Evolutionary conservation across 1,140 invertebrate species (phyloP).

Genomic region (Drosophila ananassae): DNA sequence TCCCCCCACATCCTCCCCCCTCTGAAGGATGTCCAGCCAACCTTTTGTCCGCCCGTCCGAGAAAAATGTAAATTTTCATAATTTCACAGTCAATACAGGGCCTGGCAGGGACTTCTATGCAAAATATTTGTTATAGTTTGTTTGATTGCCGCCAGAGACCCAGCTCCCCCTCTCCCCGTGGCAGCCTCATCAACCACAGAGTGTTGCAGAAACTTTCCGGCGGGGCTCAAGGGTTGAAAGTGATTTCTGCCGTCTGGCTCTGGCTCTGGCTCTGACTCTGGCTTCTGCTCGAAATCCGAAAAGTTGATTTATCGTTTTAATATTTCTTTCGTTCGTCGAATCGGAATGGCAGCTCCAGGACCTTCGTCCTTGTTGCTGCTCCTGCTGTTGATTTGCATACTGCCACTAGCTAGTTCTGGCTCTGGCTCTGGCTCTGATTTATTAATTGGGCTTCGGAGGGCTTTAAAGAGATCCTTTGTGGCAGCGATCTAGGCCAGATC

Average conservation of each 20-base stretch:
- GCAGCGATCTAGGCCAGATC: too few species aligned
- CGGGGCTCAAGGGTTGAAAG: conserved; percentile 53
- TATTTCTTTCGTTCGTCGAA: conserved; percentile 62
- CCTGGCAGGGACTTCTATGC: background rate
- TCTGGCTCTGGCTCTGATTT: too few species aligned
- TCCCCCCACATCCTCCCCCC: background rate
- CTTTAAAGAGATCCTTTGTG: too few species aligned
- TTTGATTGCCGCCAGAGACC: conserved; percentile 60
- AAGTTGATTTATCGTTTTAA: conserved; percentile 81
- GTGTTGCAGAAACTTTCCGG: conserved; percentile 44
- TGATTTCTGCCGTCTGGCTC: conserved; percentile 44
- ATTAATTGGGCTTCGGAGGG: too few species aligned
- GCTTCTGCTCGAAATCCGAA: conserved; percentile 49
- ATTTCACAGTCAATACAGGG: conserved; percentile 67
- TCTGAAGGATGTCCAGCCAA: background rate
- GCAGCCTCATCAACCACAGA: conserved; percentile 51
- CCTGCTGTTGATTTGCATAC: conserved; percentile 22
- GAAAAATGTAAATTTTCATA: conserved; percentile 79
- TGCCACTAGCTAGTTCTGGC: too few species aligned
- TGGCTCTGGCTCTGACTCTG: conserved; percentile 12
- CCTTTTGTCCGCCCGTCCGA: conserved; percentile 27
- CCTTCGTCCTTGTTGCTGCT: background rate
- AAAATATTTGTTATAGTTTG: conserved; percentile 63
- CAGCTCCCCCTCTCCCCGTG: background rate
- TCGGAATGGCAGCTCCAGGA: conserved; percentile 61